A percentile compares a stretch with the other conserved stretches of the same genome.
Conservation (phyloP, 2,888 invertebrate genomes). For the Parasteatoda lunata region DNA sequence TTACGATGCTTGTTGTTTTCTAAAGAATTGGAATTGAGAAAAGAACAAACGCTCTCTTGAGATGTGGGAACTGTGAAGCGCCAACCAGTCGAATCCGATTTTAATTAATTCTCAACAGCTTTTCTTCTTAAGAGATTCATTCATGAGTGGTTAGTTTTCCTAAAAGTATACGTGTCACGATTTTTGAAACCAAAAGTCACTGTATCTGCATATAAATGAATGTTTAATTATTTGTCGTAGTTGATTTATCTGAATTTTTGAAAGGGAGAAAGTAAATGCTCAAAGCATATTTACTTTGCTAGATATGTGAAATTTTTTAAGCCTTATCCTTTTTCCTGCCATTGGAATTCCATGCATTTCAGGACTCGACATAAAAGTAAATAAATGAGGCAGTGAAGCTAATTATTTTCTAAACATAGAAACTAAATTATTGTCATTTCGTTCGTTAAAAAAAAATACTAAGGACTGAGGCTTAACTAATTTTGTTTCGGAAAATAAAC, state of each 20-base stretch:
- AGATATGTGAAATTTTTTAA: neutral
- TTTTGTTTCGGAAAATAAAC: too few species aligned
- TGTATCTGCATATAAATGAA: neutral
- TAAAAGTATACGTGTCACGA: neutral
- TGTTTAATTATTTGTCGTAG: neutral
- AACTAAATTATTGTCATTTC: too few species aligned
- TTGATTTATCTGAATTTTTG: neutral
- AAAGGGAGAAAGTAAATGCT: neutral
- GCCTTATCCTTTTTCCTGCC: neutral
- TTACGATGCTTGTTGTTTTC: conserved; percentile 7
- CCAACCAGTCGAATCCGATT: neutral
- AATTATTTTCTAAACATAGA: too few species aligned
- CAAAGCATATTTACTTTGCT: neutral
- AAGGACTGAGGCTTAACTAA: too few species aligned
- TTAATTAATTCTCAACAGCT: conserved; percentile 30
- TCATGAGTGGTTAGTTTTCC: neutral
- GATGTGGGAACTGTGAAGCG: neutral
- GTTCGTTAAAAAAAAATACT: too few species aligned
- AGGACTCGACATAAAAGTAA: neutral
- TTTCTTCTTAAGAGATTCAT: neutral
- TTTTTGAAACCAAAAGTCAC: neutral
- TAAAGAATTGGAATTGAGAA: conserved; percentile 2
- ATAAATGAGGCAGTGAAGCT: neutral
- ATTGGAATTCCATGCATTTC: neutral
- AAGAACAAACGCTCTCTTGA: conserved; percentile 12